phyloP scores from a whole-genome alignment of 2,113 vertebrate species.

The Chamaea fasciata region DNA sequence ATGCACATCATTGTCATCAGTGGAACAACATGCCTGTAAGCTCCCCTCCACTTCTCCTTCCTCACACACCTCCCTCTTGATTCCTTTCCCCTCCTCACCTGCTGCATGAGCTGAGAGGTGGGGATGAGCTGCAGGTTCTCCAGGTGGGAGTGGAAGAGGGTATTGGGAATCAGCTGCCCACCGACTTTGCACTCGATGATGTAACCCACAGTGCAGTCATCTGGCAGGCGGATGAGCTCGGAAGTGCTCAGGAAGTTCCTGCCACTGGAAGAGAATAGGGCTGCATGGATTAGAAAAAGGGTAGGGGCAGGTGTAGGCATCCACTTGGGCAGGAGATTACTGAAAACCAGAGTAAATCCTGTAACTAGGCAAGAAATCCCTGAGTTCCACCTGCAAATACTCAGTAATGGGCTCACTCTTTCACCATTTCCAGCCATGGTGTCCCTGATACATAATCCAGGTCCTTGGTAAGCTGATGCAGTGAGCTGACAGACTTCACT shows the following conservation, averaged over 20 bases:
- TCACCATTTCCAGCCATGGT: not conserved
- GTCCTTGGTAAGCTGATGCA: not conserved
- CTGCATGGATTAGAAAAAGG: not conserved
- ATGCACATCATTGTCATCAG: not conserved
- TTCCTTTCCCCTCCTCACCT: conserved; percentile 63
- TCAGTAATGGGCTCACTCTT: not conserved
- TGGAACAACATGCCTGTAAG: not conserved
- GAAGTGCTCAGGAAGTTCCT: conserved; percentile 81
- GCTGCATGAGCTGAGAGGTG: conserved; percentile 62
- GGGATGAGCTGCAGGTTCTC: conserved; percentile 85
- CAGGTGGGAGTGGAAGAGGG: conserved; percentile 90
- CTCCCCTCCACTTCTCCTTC: not conserved
- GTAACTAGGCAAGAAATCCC: not conserved
- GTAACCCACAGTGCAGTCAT: conserved; percentile 92
- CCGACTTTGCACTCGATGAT: conserved; percentile 84
- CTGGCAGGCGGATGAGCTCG: conserved; percentile 83
- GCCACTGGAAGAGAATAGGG: conserved; percentile 65
- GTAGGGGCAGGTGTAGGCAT: not conserved
- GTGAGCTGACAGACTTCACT: not conserved
- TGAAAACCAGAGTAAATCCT: not conserved
- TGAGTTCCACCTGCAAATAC: not conserved
- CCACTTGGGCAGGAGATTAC: not conserved
- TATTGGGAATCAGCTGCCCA: conserved; percentile 75
- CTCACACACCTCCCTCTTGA: not conserved
- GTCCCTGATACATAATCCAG: not conserved